Evolutionary conservation across 1,140 invertebrate species (phyloP).

Genomic region (Aphidius gifuensis): DNA sequence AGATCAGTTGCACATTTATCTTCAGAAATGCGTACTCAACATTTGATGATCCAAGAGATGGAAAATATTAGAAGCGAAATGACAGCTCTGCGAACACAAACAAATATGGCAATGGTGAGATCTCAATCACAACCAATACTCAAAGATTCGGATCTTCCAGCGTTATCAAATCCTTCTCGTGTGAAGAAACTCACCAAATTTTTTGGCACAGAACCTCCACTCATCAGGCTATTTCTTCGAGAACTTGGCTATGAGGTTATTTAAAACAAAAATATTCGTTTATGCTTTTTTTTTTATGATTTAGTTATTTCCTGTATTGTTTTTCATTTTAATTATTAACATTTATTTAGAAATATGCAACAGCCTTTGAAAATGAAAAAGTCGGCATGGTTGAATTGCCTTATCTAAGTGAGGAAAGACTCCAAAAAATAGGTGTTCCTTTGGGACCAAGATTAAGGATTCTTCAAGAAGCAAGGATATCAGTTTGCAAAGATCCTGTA

Average conservation of each 20-base stretch:
- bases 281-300: constrained; percentile 1
- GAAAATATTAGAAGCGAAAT: constrained; percentile 84
- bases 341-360: constrained; percentile 78
- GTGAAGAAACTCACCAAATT: constrained; percentile 85
- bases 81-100: constrained; percentile 69
- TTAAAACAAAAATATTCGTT: constrained; percentile 6
- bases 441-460: constrained; percentile 85
- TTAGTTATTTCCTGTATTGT: neutral
- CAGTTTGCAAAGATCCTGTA: constrained; percentile 58
- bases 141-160: constrained; percentile 61
- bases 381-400: constrained; percentile 90
- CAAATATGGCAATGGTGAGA: constrained; percentile 60
- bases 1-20: constrained; percentile 89
- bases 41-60: constrained; percentile 86
- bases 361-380: constrained; percentile 80
- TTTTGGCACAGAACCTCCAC: constrained; percentile 89
- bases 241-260: constrained; percentile 90
- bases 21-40: constrained; percentile 88
- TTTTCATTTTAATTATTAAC: constrained; percentile 26
- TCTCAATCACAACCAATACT: constrained; percentile 56
- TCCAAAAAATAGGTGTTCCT: constrained; percentile 86
- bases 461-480: constrained; percentile 81
- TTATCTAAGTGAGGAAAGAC: constrained; percentile 84
- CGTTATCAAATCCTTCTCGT: constrained; percentile 76
- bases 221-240: constrained; percentile 84